A percentile compares a stretch with the other conserved stretches of the same genome.
Conservation (phyloP, 2,113 vertebrate species). For the Tragelaphus scriptus region DNA sequence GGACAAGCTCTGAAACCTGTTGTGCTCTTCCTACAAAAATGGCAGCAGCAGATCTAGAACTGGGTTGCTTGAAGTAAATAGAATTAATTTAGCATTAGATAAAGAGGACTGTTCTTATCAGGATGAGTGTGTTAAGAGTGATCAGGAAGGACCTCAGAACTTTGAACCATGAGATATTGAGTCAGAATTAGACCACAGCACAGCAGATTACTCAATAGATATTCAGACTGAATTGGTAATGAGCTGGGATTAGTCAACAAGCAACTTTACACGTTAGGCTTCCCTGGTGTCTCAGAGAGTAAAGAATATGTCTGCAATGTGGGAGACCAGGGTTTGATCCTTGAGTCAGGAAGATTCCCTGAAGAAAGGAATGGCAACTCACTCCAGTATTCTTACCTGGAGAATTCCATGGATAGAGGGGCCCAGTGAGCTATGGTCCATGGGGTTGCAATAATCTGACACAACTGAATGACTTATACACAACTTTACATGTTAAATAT, state of each 20-base stretch:
- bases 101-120: neutral
- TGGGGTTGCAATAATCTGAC: neutral
- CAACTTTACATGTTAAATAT: neutral
- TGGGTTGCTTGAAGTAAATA: neutral
- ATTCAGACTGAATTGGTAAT: neutral
- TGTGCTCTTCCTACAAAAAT: neutral
- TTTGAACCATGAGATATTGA: neutral
- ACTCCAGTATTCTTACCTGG: neutral
- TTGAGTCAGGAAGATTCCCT: neutral
- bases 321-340: neutral
- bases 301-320: neutral
- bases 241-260: neutral
- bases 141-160: neutral
- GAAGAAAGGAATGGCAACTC: neutral
- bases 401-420: neutral
- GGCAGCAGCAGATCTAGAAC: neutral
- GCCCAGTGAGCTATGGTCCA: neutral
- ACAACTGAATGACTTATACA: neutral
- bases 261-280: neutral
- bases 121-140: neutral
- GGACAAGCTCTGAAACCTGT: fast-evolving
- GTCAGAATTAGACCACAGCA: neutral
- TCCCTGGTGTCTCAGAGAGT: neutral
- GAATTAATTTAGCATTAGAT: neutral
- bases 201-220: neutral